phyloP scores from a whole-genome alignment of 2,797 vertebrate species.

The Eremophila alpestris region DNA sequence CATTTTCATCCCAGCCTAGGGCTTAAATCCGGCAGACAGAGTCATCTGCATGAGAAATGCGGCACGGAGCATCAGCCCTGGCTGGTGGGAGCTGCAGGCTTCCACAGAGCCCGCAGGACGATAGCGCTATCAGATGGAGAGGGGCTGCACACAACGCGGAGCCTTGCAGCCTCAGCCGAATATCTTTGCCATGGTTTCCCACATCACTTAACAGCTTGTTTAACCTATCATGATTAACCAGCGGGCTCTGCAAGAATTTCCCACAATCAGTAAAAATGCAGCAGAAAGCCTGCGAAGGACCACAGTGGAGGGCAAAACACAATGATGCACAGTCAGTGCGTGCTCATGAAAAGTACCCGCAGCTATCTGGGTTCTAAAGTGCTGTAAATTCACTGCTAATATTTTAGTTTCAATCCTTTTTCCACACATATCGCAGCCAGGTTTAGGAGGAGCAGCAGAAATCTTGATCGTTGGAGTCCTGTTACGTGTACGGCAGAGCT shows the following conservation, averaged over 20 bases:
- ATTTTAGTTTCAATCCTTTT: background rate
- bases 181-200: slow-evolving; percentile 38
- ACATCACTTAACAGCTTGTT: slow-evolving; percentile 32
- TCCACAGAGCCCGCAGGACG: background rate
- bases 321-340: background rate
- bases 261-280: background rate
- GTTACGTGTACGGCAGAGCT: background rate
- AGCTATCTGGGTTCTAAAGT: background rate
- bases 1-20: background rate
- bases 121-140: background rate
- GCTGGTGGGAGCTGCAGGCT: background rate
- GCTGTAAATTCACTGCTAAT: background rate
- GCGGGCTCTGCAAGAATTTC: slow-evolving; percentile 8
- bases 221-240: background rate
- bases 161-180: background rate
- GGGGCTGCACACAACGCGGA: background rate
- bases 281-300: background rate
- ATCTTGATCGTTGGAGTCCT: background rate
- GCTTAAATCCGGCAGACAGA: background rate
- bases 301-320: background rate
- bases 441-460: background rate
- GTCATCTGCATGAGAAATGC: slow-evolving; percentile 3
- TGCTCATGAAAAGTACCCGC: background rate
- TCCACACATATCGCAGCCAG: background rate
- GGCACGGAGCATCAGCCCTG: background rate